These are phyloP conservation scores for Muricea muricata DNA, from an alignment of 92 coral and sea anemone genomes.

Conservation along the genomic window DNA sequence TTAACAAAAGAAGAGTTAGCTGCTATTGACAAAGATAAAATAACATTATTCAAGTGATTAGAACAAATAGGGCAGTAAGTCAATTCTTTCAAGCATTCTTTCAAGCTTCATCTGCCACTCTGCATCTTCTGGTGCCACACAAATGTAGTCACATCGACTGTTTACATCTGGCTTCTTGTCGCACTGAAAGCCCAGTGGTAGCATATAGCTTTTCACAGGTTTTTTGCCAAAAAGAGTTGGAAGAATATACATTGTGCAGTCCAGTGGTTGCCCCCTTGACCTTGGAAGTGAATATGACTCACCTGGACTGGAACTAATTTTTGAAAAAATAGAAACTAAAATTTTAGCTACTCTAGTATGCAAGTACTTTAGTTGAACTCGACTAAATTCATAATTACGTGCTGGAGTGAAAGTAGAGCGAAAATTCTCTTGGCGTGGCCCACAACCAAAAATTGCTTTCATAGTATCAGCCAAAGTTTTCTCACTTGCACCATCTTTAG, in stretches of 20 bases:
- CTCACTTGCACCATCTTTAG: constrained; percentile 28
- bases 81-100: not conserved
- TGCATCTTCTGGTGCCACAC: not conserved
- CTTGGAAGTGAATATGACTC: constrained; percentile 38
- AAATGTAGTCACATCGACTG: constrained; percentile 50
- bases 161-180: constrained; percentile 38
- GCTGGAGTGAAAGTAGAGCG: constrained; percentile 54
- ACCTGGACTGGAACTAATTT: constrained; percentile 27
- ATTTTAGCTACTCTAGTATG: constrained; percentile 47
- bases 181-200: constrained; percentile 66
- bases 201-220: constrained; percentile 32
- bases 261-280: constrained; percentile 41
- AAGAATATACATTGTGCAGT: constrained; percentile 28
- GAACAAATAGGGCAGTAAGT: constrained; percentile 44
- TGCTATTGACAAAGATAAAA: constrained; percentile 27
- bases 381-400: constrained; percentile 46
- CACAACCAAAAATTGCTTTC: constrained; percentile 57
- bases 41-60: constrained; percentile 10
- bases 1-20: constrained; percentile 43
- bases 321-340: constrained; percentile 30
- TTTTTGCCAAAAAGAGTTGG: constrained; percentile 58
- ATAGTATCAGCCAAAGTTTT: constrained; percentile 43
- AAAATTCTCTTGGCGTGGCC: constrained; percentile 58
- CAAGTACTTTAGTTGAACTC: constrained; percentile 20
- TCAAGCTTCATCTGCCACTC: constrained; percentile 57